A percentile compares a stretch with the other conserved stretches of the same genome.
Evolutionary conservation across 2,797 vertebrate genomes (phyloP).

Genomic region (Phataginus tetradactyla): DNA sequence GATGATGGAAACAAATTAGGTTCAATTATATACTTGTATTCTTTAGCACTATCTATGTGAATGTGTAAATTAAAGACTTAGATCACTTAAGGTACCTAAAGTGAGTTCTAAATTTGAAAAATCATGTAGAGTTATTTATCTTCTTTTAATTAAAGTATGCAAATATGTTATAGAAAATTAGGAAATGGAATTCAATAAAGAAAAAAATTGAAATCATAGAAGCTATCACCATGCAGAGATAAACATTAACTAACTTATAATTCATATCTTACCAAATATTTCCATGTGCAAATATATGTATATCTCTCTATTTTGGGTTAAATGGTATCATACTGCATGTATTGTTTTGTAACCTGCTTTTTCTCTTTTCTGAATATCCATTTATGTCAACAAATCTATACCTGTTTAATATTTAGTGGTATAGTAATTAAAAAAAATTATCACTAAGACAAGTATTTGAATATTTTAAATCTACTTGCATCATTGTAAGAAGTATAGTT

Average conservation of each 20-base stretch:
- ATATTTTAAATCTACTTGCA: conserved; percentile 38
- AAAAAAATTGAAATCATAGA: conserved; percentile 46
- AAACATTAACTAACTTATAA: neutral
- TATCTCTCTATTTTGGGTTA: neutral
- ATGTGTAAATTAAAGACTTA: neutral
- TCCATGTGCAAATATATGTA: neutral
- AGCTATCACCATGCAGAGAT: neutral
- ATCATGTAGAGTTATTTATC: neutral
- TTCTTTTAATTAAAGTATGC: neutral
- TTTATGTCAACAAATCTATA: neutral
- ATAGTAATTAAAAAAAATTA: conserved; percentile 19
- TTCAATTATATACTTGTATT: neutral
- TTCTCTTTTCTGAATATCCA: neutral
- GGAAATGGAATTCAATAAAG: neutral
- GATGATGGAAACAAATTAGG: neutral
- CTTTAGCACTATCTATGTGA: neutral
- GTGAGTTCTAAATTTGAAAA: conserved; percentile 22
- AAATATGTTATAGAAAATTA: conserved; percentile 51
- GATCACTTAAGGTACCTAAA: neutral
- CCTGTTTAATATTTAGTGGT: conserved; percentile 8
- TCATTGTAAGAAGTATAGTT: neutral
- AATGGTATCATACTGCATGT: neutral
- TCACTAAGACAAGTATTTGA: conserved; percentile 28
- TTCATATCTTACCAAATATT: neutral
- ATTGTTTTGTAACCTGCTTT: too few species aligned